phyloP scores from a whole-genome alignment of 2,113 vertebrate genomes.

The Chrysochloris asiatica region DNA sequence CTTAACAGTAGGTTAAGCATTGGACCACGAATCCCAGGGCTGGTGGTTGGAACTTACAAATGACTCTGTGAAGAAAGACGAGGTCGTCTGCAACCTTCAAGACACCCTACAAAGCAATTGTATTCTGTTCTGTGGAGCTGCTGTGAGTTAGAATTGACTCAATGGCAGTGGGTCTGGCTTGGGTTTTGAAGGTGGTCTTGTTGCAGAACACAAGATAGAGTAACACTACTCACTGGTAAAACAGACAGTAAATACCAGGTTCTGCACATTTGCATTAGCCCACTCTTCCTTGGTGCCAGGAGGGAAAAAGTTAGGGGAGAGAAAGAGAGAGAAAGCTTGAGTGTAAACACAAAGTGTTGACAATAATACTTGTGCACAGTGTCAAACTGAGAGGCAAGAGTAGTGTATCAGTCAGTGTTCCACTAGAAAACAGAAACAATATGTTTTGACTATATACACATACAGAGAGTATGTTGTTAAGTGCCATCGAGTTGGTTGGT shows the following conservation, averaged over 20 bases:
- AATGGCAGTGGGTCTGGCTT: no score
- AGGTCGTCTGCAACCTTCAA: no score
- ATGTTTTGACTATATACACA: background rate
- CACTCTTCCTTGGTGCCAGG: background rate
- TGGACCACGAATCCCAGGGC: no score
- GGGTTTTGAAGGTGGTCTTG: background rate
- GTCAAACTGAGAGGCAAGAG: background rate
- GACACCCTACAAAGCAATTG: no score
- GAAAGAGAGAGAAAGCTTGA: fast-evolving
- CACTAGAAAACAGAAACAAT: background rate
- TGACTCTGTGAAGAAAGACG: no score
- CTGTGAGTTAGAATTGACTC: no score
- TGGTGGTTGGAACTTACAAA: no score
- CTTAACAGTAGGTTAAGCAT: no score
- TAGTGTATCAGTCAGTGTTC: background rate
- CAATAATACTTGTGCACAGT: background rate
- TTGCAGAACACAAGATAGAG: background rate
- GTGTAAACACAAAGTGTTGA: background rate
- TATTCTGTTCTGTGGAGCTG: no score
- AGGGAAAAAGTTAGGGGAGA: background rate
- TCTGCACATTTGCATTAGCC: background rate
- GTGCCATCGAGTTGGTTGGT: no score
- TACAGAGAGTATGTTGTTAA: no score
- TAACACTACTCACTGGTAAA: background rate
- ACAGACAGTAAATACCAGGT: background rate